A percentile compares a stretch with the other conserved stretches of the same genome.
phyloP scores from a whole-genome alignment of 2,113 vertebrate genomes.

The Rhegmatorhina hoffmannsi region DNA sequence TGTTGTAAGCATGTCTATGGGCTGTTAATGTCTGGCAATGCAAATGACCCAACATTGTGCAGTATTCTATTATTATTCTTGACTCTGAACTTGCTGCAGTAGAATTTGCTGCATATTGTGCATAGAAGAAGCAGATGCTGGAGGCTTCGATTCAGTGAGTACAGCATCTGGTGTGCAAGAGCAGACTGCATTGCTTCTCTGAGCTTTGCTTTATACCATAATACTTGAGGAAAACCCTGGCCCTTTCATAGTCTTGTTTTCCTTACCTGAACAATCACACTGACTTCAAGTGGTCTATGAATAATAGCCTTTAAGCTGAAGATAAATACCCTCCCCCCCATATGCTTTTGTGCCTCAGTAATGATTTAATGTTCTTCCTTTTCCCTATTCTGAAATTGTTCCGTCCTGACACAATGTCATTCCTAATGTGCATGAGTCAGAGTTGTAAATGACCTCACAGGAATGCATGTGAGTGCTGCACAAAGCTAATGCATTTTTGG shows the following conservation, averaged over 20 bases:
- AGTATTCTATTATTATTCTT: not conserved
- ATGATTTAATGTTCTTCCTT: not conserved
- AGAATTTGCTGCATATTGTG: not conserved
- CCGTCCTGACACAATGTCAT: not conserved
- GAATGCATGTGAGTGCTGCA: not conserved
- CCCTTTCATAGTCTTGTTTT: not conserved
- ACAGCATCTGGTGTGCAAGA: not conserved
- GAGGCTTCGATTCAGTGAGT: not conserved
- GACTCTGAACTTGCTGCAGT: not conserved
- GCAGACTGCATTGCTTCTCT: not conserved
- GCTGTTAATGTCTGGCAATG: not conserved
- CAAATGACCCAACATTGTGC: not conserved
- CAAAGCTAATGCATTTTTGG: not conserved
- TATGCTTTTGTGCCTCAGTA: not conserved
- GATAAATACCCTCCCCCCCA: not conserved
- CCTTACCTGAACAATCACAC: not conserved
- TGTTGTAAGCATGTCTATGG: not conserved
- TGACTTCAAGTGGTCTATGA: not conserved
- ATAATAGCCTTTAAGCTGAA: not conserved
- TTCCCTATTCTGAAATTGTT: not conserved
- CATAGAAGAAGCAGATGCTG: not conserved
- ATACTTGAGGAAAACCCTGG: not conserved
- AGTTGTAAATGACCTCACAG: not conserved
- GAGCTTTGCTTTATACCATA: not conserved
- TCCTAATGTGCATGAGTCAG: not conserved